These are phyloP conservation scores for Eubasilissa splendida DNA, from an alignment of 2,888 invertebrate genomes.

Conservation along the genomic window DNA sequence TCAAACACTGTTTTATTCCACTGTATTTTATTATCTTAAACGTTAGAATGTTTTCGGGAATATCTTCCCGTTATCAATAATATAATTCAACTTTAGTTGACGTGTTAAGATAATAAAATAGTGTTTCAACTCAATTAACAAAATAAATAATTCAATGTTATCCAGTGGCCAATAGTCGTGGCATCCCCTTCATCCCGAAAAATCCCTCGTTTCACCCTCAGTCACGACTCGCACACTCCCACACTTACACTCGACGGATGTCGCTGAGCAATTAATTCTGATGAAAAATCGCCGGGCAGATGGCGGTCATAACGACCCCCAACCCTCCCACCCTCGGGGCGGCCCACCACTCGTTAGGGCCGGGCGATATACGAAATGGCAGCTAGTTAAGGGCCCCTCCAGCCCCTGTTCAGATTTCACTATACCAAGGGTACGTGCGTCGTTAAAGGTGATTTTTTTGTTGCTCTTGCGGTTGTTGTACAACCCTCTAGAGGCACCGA, in stretches of 20 bases:
- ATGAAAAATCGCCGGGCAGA: conserved; percentile 41
- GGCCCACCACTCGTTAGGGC: conserved; percentile 11
- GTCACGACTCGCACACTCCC: not conserved
- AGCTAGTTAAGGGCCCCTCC: conserved; percentile 3
- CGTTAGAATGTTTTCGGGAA: too few species aligned
- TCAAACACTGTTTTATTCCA: too few species aligned
- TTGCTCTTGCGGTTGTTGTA: too few species aligned
- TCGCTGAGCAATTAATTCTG: conserved; percentile 34
- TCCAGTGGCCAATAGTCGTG: not conserved
- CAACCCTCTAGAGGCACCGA: too few species aligned
- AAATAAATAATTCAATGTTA: not conserved
- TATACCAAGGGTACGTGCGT: not conserved
- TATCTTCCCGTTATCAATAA: too few species aligned
- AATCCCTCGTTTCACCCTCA: not conserved
- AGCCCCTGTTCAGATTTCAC: not conserved
- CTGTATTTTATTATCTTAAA: too few species aligned
- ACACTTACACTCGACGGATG: conserved; percentile 15
- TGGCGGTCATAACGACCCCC: conserved; percentile 37
- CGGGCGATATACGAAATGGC: not conserved
- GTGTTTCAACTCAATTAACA: too few species aligned
- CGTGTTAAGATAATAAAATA: too few species aligned
- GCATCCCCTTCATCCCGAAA: not conserved
- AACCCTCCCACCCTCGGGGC: not conserved
- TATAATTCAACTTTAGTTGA: too few species aligned
- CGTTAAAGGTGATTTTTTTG: conserved; percentile 2